phyloP scores from a whole-genome alignment of 2,888 invertebrate species.

The Sesia bembeciformis region DNA sequence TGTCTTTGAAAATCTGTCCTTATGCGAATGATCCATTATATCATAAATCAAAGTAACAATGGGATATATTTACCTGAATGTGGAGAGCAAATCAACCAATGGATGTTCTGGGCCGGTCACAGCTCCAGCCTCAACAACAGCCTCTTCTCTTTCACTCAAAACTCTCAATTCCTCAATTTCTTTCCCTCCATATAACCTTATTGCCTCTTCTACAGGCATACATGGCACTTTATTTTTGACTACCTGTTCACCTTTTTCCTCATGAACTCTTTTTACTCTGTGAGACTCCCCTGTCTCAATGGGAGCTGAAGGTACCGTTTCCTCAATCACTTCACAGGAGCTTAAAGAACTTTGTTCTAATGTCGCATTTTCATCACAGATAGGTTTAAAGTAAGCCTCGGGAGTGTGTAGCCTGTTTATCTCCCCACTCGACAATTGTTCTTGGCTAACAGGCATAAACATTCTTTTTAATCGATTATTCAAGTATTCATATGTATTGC shows the following conservation, averaged over 20 bases:
- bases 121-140: constrained; percentile 46
- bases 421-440: background rate
- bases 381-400: too few relatives aligned
- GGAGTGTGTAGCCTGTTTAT: background rate
- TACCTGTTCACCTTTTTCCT: background rate
- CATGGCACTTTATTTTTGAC: constrained; percentile 19
- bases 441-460: constrained; percentile 8
- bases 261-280: background rate
- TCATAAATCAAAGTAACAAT: background rate
- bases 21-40: background rate
- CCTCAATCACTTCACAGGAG: constrained; percentile 5
- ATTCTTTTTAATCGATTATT: constrained; percentile 23
- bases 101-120: constrained; percentile 50
- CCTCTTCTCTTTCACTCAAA: constrained; percentile 53
- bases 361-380: background rate
- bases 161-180: constrained; percentile 45
- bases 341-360: too few relatives aligned
- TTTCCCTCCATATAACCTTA: constrained; percentile 40
- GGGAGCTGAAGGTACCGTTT: constrained; percentile 47
- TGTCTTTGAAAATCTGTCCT: background rate
- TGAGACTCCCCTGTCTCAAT: constrained; percentile 22
- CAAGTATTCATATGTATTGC: constrained; percentile 18
- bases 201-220: constrained; percentile 48
- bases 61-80: constrained; percentile 42
- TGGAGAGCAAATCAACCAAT: constrained; percentile 55